Percentiles rank a stretch among this genome's conserved stretches.
These are phyloP conservation scores for Mechanitis messenoides DNA, from an alignment of 2,888 invertebrate genomes.

Conservation along the genomic window DNA sequence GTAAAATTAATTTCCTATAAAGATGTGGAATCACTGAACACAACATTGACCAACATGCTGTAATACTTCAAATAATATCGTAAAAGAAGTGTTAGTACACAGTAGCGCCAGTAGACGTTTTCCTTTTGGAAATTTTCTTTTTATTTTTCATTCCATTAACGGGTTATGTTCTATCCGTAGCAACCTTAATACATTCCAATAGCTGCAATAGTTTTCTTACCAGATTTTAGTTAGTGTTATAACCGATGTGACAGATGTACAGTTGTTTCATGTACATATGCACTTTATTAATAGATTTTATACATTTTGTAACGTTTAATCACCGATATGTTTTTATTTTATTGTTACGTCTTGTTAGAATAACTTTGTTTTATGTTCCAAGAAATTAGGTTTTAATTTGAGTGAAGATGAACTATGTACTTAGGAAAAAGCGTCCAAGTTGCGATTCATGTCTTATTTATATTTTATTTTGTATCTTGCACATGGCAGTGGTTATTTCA, in stretches of 20 bases:
- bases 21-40: too few species aligned
- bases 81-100: neutral
- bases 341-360: neutral
- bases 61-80: too few species aligned
- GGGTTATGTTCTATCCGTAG: neutral
- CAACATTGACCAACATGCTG: too few species aligned
- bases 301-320: neutral
- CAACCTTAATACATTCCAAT: conserved; percentile 54
- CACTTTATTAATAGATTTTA: conserved; percentile 1
- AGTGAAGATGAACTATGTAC: conserved; percentile 51
- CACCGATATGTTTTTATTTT: neutral
- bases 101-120: conserved; percentile 25
- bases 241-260: conserved; percentile 11
- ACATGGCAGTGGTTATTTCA: neutral
- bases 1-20: neutral
- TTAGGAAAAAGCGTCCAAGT: conserved; percentile 59
- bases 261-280: conserved; percentile 4
- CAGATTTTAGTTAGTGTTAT: conserved; percentile 37
- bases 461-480: conserved; percentile 17
- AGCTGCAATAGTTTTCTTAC: conserved; percentile 61
- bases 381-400: conserved; percentile 34
- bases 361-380: neutral
- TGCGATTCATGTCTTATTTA: conserved; percentile 28
- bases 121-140: conserved; percentile 22
- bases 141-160: conserved; percentile 54